Conservation (phyloP, 2,888 invertebrate species). For the Leptura quadrifasciata region DNA sequence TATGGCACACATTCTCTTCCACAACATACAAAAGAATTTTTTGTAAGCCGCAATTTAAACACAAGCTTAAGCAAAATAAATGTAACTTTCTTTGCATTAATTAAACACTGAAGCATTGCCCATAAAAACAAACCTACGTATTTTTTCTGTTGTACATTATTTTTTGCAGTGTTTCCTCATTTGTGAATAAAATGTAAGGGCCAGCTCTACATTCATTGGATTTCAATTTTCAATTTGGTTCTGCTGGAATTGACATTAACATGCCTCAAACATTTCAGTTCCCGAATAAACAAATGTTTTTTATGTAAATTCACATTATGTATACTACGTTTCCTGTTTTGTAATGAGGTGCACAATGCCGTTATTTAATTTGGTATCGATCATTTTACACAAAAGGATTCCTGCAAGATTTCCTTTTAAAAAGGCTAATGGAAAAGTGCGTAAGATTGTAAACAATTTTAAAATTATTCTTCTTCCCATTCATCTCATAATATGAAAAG, state of each 20-base stretch:
- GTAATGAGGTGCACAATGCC: conserved; percentile 31
- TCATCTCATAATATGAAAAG: conserved; percentile 35
- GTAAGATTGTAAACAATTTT: conserved; percentile 41
- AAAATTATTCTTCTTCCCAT: conserved; percentile 39
- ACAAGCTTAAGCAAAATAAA: neutral
- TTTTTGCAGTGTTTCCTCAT: neutral
- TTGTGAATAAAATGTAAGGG: neutral
- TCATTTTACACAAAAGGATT: conserved; percentile 34
- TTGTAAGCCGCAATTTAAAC: neutral
- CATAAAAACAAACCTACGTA: neutral
- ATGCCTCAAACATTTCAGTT: conserved; percentile 26
- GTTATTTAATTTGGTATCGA: conserved; percentile 41
- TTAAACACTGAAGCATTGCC: neutral
- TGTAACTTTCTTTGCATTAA: neutral
- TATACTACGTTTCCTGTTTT: conserved; percentile 22
- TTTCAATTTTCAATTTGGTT: conserved; percentile 17
- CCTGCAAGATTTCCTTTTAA: conserved; percentile 28
- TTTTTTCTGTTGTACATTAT: conserved; percentile 1
- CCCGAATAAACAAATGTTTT: conserved; percentile 33
- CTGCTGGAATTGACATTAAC: conserved; percentile 22
- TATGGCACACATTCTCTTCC: neutral
- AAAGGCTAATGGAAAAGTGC: conserved; percentile 35
- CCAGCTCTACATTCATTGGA: neutral
- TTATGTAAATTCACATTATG: conserved; percentile 23
- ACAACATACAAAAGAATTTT: neutral